These are phyloP conservation scores for Acestrorhynchus altus DNA, from an alignment of 2,797 vertebrate species.

Conservation along the genomic window DNA sequence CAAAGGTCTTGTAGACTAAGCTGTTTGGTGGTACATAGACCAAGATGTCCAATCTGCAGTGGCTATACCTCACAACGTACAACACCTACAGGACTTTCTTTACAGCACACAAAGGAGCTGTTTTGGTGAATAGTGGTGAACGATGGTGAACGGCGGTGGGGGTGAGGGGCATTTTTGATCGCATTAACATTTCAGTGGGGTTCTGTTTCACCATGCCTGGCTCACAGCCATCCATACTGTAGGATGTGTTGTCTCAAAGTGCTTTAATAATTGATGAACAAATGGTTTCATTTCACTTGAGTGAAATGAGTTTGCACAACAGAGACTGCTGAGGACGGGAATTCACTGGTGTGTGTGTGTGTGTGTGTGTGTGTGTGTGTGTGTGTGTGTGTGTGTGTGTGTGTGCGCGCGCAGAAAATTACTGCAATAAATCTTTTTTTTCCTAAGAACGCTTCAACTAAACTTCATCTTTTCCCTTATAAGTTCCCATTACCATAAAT, in stretches of 20 bases:
- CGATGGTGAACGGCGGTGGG: slow-evolving; percentile 7
- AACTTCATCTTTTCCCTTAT: neutral
- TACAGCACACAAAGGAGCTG: too few relatives aligned
- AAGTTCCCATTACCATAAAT: slow-evolving; percentile 8
- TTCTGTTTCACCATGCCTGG: slow-evolving; percentile 38
- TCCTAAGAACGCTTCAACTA: neutral
- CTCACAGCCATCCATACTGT: slow-evolving; percentile 38
- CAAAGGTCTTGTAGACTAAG: too few relatives aligned
- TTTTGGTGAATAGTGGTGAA: neutral
- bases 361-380: slow-evolving; percentile 22
- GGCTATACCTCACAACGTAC: too few relatives aligned
- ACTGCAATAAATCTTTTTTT: slow-evolving; percentile 19
- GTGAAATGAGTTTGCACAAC: slow-evolving; percentile 37
- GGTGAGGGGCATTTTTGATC: slow-evolving; percentile 49
- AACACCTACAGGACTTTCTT: too few relatives aligned
- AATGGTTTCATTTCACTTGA: slow-evolving; percentile 57
- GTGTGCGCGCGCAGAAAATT: slow-evolving; percentile 32
- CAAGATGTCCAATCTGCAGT: too few relatives aligned
- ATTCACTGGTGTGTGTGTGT: slow-evolving; percentile 22
- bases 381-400: slow-evolving; percentile 13
- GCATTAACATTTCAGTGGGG: slow-evolving; percentile 56
- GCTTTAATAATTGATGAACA: slow-evolving; percentile 61
- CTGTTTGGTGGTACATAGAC: too few relatives aligned
- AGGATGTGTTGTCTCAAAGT: slow-evolving; percentile 38
- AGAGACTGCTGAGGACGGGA: slow-evolving; percentile 9